Base-by-base conservation (phyloP, 92 coral and sea anemone species). In the Bergia puertoricense region DNA sequence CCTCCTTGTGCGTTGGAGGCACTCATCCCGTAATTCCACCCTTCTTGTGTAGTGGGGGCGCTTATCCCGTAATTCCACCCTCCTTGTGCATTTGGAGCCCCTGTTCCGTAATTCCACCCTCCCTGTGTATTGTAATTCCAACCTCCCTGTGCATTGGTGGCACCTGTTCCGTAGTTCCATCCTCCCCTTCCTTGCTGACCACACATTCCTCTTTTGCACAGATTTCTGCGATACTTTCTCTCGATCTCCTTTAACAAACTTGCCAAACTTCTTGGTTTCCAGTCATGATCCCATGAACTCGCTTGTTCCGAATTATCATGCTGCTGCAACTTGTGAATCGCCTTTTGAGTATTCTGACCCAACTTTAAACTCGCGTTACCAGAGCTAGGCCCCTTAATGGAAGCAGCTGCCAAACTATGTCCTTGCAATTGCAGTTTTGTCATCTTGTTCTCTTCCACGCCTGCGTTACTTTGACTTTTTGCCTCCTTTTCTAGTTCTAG, bases 151-250 rank as follows among this genome's bases (percentile, higher is more conserved):
- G 15, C 13, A 57, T 54, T 80, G 0, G 72, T 6, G 37, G n/a
- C 48, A 8, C 69, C 85, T 38, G 48, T 80, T 69, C 77, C 78
- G n/a, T 62, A 42, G 14, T 81, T 81, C 57, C 75, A 20, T 11
- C 86, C 86, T 46, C 74, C 40, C 23, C 76, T 73, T 16, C 85
- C 85, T 57, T 80, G 46, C 4, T 38, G 85, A 39, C 37, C 39
- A 18, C 86, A 82, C 86, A 23, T 38, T 18, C 57, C 79, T n/a
- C 77, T 69, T 71, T 69, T 46, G 66, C 87, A 84, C 8, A 11
- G 59, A 2, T 43, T 76, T 45, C 46, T 76, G 36, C 77, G 86
- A 14, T 51, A 65, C 23, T 68, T 82, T 42, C 8, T 66, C 43
- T 82, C 10, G n/a, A 77, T 79, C 40, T 46, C 39, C 20, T 79